Evolutionary conservation across 2,888 invertebrate genomes (phyloP).

Genomic region (Apodemia hepburni): DNA sequence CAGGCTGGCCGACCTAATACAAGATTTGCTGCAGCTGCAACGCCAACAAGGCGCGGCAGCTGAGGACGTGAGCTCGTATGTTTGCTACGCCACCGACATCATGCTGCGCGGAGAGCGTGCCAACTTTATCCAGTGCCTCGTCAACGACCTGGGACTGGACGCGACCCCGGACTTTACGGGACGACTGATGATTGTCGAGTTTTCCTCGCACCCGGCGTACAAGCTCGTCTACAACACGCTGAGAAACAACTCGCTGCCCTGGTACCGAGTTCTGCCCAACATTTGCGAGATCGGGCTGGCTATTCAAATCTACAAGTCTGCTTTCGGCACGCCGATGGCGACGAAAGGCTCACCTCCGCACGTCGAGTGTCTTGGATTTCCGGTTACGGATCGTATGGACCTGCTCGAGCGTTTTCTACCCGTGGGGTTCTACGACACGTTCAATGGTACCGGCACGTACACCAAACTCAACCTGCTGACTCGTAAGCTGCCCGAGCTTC

Average conservation of each 20-base stretch:
- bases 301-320: slow-evolving; percentile 17
- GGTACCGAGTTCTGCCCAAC: slow-evolving; percentile 16
- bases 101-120: slow-evolving; percentile 13
- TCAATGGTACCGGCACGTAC: slow-evolving; percentile 11
- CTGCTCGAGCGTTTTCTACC: slow-evolving; percentile 14
- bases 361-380: slow-evolving; percentile 18
- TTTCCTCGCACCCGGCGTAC: slow-evolving; percentile 13
- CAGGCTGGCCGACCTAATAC: slow-evolving; percentile 9
- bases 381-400: slow-evolving; percentile 11
- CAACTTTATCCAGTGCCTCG: slow-evolving; percentile 16
- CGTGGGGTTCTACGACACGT: slow-evolving; percentile 14
- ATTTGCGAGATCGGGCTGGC: slow-evolving; percentile 19
- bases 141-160: slow-evolving; percentile 16
- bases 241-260: slow-evolving; percentile 13
- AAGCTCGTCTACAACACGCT: slow-evolving; percentile 13
- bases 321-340: slow-evolving; percentile 17
- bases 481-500: slow-evolving; percentile 1
- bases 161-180: slow-evolving; percentile 17
- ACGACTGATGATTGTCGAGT: slow-evolving; percentile 16
- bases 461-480: slow-evolving; percentile 16
- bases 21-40: slow-evolving; percentile 14
- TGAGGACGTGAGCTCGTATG: slow-evolving; percentile 15
- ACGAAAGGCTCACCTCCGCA: slow-evolving; percentile 15
- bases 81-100: slow-evolving; percentile 16
- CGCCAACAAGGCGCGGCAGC: slow-evolving; percentile 3